Percentiles rank a stretch among this genome's conserved stretches.
Evolutionary conservation across 2,113 vertebrate species (phyloP).

Genomic region (Semnornis frantzii): DNA sequence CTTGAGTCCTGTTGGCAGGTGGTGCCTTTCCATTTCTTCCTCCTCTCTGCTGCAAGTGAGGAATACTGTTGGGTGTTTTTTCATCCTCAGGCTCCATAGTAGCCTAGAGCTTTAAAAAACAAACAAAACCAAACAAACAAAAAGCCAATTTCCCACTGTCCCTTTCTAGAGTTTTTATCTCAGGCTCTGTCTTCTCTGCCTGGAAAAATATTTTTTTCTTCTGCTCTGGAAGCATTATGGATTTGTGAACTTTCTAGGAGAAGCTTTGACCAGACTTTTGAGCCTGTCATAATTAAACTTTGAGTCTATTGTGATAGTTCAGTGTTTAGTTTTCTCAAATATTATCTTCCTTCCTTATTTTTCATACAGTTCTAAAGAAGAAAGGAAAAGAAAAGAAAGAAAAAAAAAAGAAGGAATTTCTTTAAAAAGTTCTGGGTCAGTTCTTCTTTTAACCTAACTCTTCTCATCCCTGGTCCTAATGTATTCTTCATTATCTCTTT

Average conservation of each 20-base stretch:
- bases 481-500: neutral
- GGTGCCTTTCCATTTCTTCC: neutral
- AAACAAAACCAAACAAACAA: no score
- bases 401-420: neutral
- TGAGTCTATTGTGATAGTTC: neutral
- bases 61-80: neutral
- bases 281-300: neutral
- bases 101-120: neutral
- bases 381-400: no score
- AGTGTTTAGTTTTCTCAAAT: neutral
- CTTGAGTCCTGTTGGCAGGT: neutral
- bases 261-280: neutral
- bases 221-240: neutral
- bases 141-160: neutral
- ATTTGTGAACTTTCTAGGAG: neutral
- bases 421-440: neutral
- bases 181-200: neutral
- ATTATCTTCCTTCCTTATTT: neutral
- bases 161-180: neutral
- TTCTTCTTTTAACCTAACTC: neutral
- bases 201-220: neutral
- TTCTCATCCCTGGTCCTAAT: neutral
- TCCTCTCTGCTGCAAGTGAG: neutral
- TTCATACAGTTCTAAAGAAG: neutral
- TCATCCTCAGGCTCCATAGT: neutral